Evolutionary conservation across 1,140 invertebrate species (phyloP), one percentile per base, ranked within the genome.

Genomic region (Drosophila persimilis): DNA sequence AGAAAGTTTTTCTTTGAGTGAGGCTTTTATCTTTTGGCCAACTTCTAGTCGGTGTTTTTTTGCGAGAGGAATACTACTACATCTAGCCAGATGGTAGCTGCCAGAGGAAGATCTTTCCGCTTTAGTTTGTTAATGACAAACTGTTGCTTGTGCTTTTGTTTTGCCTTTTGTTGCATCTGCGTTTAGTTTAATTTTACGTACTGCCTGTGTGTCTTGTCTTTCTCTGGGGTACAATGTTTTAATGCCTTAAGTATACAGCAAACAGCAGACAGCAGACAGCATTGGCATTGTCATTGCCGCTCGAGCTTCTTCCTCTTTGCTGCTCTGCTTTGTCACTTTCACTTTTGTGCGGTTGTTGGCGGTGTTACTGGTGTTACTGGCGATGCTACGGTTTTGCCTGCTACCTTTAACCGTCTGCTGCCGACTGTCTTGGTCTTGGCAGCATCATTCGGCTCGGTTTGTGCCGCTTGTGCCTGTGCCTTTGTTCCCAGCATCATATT

Each of bases 201-300:
- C 57, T 59, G 35, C 5, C 52, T 72, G 50, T 29, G 46, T 56
- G 9, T 69, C 26, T 20, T 47, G 41, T 44, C 55, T 47, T 50
- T 53, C 67, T 74, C 52, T 66, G 43, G 29, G 35, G 11, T 75
- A 48, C 69, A 73, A 61, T 74, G 59, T 51, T 54, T 86, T 88
- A 78, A 88, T 85, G 65, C 70, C 31, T 81, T 88, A 78, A 86
- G 76, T 88, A 88, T 61, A 81, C 77, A 77, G 62, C 35, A 13
- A 11, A 39, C 58, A 24, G 62, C 35, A 13, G 35, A 39, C 58
- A 24, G 45, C 35, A 5, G 24, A 50, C 72, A 66, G 55, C 61
- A 50, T 50, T 62, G 64, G 64, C 83, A 81, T 86, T 88, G 81
- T 86, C 77, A 81, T 77, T 88, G 83, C 65, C 81, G 56, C 59